A percentile compares a stretch with the other conserved stretches of the same genome.
phyloP scores from a whole-genome alignment of 2,113 vertebrate species.

The Clarias gariepinus region DNA sequence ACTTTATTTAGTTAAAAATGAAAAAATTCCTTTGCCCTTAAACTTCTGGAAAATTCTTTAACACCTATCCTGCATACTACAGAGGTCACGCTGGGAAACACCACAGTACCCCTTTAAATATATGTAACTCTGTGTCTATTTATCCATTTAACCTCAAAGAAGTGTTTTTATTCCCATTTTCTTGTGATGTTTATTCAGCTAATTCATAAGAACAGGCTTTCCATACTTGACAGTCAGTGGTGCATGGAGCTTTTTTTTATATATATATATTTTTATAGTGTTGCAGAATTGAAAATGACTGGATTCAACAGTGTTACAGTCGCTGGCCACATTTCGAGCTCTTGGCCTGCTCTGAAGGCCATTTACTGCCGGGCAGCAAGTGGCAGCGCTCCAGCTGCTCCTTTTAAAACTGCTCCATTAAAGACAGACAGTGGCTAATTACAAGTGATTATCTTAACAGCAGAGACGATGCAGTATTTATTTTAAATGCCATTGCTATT shows the following conservation, averaged over 20 bases:
- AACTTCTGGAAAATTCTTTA: not conserved
- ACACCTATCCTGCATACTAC: not conserved
- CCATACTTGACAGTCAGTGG: not conserved
- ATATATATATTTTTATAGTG: not conserved
- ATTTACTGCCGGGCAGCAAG: not conserved
- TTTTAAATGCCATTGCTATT: constrained; percentile 46
- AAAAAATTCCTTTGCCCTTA: not conserved
- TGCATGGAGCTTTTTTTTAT: not conserved
- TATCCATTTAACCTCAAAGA: not conserved
- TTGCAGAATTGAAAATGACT: constrained; percentile 5
- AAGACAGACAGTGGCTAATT: constrained; percentile 37
- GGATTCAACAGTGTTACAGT: constrained; percentile 24
- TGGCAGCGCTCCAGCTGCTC: constrained; percentile 25
- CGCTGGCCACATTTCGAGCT: not conserved
- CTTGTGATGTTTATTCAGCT: not conserved
- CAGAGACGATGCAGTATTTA: constrained; percentile 27
- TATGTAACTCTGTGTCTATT: too few relatives aligned
- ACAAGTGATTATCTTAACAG: constrained; percentile 39
- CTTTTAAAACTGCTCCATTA: constrained; percentile 35
- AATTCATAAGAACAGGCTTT: not conserved
- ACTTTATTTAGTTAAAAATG: not conserved
- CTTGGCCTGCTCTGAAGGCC: constrained; percentile 22
- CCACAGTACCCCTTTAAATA: not conserved
- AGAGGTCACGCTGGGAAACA: not conserved
- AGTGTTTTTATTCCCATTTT: not conserved